Conservation (phyloP, 2,797 vertebrate species). For the Takifugu ocellatus region DNA sequence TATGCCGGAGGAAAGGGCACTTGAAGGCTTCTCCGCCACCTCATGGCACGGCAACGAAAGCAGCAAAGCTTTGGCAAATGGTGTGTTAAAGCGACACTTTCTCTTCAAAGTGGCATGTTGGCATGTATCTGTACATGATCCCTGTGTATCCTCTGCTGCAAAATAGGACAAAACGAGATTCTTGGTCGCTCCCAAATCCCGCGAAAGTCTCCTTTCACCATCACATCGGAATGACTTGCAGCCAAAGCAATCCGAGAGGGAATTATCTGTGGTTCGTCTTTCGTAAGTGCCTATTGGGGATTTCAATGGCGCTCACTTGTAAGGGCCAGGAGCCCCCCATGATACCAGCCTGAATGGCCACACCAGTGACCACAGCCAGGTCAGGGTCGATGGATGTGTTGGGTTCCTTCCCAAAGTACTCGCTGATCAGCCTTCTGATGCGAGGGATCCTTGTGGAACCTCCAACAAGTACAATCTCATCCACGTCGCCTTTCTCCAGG, state of each 20-base stretch:
- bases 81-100: background rate
- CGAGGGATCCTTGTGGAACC: slow-evolving; percentile 95
- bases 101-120: slow-evolving; percentile 6
- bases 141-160: background rate
- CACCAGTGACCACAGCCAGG: slow-evolving; percentile 91
- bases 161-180: background rate
- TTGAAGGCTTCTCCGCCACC: background rate
- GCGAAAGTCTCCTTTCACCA: background rate
- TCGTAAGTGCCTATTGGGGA: slow-evolving; percentile 89
- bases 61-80: slow-evolving; percentile 1
- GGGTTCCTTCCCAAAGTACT: slow-evolving; percentile 93
- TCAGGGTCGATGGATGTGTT: slow-evolving; percentile 96
- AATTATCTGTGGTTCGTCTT: slow-evolving; percentile 91
- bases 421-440: slow-evolving; percentile 85
- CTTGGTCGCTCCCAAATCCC: slow-evolving; percentile 1
- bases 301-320: slow-evolving; percentile 96
- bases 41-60: slow-evolving; percentile 2
- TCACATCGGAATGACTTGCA: slow-evolving; percentile 3
- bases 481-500: slow-evolving; percentile 84
- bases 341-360: slow-evolving; percentile 95
- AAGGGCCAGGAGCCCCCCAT: slow-evolving; percentile 96
- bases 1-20: background rate
- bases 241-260: background rate
- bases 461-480: slow-evolving; percentile 94
- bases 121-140: background rate